phyloP scores from a whole-genome alignment of 1,140 invertebrate genomes.

The Babylonia areolata region DNA sequence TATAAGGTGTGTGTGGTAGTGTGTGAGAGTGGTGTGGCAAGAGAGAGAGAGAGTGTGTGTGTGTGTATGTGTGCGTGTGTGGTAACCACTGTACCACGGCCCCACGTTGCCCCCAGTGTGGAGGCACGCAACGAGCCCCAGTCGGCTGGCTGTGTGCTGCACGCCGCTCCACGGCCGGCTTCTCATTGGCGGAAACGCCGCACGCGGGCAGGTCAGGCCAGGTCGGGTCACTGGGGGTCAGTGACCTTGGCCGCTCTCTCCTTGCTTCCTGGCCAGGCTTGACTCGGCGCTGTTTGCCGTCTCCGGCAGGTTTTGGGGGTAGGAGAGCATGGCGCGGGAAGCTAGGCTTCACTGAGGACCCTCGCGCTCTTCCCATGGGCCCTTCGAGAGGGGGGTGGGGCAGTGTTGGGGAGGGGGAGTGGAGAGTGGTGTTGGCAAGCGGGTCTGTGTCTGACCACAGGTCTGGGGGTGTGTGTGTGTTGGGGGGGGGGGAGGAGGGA shows the following conservation, averaged over 20 bases:
- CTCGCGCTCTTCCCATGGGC: background rate
- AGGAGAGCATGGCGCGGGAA: background rate
- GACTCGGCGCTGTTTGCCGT: background rate
- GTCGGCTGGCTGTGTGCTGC: background rate
- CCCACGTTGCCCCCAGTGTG: background rate
- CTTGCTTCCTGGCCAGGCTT: background rate
- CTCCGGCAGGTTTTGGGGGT: background rate
- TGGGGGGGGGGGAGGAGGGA: no score
- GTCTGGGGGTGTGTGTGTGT: background rate
- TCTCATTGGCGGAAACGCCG: constrained; percentile 29
- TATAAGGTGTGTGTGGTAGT: no score
- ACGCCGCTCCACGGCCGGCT: background rate
- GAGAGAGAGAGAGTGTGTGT: no score
- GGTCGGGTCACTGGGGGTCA: constrained; percentile 39
- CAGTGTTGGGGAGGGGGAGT: background rate
- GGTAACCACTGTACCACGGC: background rate
- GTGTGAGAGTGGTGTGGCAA: no score
- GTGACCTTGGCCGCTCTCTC: constrained; percentile 36
- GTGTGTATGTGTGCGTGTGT: background rate
- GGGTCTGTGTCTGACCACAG: background rate
- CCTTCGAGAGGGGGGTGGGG: background rate
- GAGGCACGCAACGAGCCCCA: background rate
- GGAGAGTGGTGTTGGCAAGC: background rate
- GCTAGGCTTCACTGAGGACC: background rate
- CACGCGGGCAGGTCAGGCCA: constrained; percentile 35